Evolutionary conservation across 2,113 vertebrate genomes (phyloP).

Genomic region (Empidonax traillii): DNA sequence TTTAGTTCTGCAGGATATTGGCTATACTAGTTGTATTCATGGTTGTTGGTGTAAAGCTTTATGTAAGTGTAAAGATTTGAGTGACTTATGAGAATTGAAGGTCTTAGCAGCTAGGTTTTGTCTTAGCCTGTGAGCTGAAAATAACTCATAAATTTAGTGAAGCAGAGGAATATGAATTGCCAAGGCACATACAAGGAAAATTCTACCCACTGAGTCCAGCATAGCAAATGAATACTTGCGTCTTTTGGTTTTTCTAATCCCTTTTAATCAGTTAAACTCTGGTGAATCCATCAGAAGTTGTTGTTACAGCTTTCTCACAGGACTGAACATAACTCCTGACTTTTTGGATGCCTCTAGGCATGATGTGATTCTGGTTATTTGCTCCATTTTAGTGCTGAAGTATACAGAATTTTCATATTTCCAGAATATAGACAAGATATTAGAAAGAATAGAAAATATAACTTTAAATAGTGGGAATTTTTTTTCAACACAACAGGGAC

Average conservation of each 20-base stretch:
- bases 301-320: background rate
- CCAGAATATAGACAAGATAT: background rate
- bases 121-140: background rate
- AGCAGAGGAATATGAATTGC: background rate
- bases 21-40: background rate
- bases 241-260: background rate
- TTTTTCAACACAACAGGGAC: background rate
- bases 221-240: background rate
- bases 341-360: background rate
- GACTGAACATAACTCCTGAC: background rate
- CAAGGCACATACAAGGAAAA: background rate
- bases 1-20: background rate
- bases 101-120: background rate
- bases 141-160: background rate
- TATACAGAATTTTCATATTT: background rate
- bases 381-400: background rate
- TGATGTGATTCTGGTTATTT: background rate
- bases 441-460: background rate
- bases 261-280: background rate
- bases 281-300: background rate
- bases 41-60: background rate
- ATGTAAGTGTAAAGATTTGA: background rate
- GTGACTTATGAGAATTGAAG: background rate
- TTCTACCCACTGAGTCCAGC: background rate
- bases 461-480: background rate